phyloP scores from a whole-genome alignment of 1,140 invertebrate species.

The Cydia amplana region DNA sequence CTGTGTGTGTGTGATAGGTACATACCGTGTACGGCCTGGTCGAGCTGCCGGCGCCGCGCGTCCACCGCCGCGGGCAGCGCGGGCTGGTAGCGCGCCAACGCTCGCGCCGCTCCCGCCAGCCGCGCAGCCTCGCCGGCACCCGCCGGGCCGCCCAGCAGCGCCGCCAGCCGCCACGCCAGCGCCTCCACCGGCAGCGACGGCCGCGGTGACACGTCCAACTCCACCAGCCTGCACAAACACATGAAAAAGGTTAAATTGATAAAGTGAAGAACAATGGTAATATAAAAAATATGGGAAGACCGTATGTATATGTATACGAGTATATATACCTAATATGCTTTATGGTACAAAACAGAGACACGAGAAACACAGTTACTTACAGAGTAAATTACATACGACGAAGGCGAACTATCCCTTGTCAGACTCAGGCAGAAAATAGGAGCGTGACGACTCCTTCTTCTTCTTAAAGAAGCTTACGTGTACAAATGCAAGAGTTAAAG shows the following conservation, averaged over 20 bases:
- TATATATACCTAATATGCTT: no score
- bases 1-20: constrained; percentile 59
- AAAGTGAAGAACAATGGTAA: no score
- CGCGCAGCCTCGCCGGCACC: constrained; percentile 81
- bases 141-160: constrained; percentile 86
- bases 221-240: constrained; percentile 72
- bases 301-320: no score
- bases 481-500: no score
- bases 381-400: no score
- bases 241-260: not conserved
- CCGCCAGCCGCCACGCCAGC: constrained; percentile 89
- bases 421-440: no score
- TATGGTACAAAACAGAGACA: no score
- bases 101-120: constrained; percentile 80
- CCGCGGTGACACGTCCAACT: constrained; percentile 80
- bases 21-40: constrained; percentile 88
- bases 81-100: constrained; percentile 80
- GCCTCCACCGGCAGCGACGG: constrained; percentile 86
- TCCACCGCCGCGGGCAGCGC: constrained; percentile 81
- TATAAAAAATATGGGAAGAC: no score
- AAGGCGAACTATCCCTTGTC: no score
- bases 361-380: no score
- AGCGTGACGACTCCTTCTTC: no score
- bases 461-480: no score
- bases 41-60: constrained; percentile 85